Percentiles rank a stretch among this genome's conserved stretches.
Evolutionary conservation across 2,113 vertebrate genomes (phyloP).

Genomic region (Brachirus orientalis): DNA sequence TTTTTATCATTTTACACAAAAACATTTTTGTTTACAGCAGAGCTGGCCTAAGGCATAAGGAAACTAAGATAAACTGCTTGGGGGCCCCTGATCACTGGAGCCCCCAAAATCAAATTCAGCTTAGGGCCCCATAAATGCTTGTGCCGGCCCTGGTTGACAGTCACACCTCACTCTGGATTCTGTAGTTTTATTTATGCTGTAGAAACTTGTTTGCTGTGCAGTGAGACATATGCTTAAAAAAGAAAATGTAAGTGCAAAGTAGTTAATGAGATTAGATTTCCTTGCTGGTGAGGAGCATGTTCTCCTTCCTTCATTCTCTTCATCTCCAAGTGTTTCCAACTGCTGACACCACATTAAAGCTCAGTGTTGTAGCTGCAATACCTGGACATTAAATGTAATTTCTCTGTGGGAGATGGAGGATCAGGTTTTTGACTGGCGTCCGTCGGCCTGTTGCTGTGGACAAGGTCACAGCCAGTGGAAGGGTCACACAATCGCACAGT

Average conservation of each 20-base stretch:
- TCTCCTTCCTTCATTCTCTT: neutral
- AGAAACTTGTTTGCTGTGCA: conserved; percentile 11
- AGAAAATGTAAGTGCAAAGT: conserved; percentile 55
- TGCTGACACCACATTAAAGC: neutral
- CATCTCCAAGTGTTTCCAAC: no score
- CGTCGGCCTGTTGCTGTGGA: conserved; percentile 29
- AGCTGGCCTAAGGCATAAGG: no score
- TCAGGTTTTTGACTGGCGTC: conserved; percentile 28
- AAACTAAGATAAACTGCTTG: no score
- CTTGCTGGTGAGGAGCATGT: conserved; percentile 10
- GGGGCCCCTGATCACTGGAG: no score
- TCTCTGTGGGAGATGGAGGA: neutral
- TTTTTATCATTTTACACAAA: no score
- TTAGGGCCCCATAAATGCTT: no score
- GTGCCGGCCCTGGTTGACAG: neutral
- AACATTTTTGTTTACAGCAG: no score
- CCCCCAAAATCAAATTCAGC: no score
- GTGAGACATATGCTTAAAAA: conserved; percentile 49
- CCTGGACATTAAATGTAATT: neutral
- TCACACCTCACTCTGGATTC: neutral
- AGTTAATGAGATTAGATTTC: conserved; percentile 64
- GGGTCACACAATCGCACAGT: conserved; percentile 47
- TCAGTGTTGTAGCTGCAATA: neutral
- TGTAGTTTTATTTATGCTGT: conserved; percentile 5
- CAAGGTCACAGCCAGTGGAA: conserved; percentile 31